Evolutionary conservation across 1,140 invertebrate genomes (phyloP).

Genomic region (Drosophila rhopaloa): DNA sequence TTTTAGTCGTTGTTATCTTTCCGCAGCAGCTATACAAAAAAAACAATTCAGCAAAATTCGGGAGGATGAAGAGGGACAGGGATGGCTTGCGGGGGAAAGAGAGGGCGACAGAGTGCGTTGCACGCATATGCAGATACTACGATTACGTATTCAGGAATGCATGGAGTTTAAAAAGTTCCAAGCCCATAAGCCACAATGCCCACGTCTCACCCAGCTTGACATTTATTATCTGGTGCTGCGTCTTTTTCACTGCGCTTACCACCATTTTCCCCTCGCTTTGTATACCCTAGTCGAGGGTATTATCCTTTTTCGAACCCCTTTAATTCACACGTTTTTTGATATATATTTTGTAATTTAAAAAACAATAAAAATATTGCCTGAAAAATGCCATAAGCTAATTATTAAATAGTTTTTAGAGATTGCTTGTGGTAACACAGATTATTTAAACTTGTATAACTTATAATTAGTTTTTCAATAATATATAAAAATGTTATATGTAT

Average conservation of each 20-base stretch:
- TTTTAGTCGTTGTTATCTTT: slow-evolving; percentile 7
- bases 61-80: not conserved
- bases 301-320: not conserved
- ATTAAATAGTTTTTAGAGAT: too few species aligned
- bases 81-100: not conserved
- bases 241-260: slow-evolving; percentile 10
- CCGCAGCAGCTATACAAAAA: slow-evolving; percentile 2
- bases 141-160: slow-evolving; percentile 67
- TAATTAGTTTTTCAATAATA: too few species aligned
- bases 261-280: not conserved
- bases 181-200: slow-evolving; percentile 77
- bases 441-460: too few species aligned
- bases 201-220: slow-evolving; percentile 75
- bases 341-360: not conserved
- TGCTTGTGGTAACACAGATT: too few species aligned
- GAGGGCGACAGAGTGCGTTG: slow-evolving; percentile 20
- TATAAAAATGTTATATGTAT: too few species aligned
- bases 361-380: too few species aligned
- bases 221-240: slow-evolving; percentile 72
- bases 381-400: too few species aligned
- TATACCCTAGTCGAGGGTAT: not conserved
- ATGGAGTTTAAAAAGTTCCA: slow-evolving; percentile 73
- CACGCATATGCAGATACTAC: slow-evolving; percentile 64
- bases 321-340: not conserved
- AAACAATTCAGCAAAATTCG: slow-evolving; percentile 1